Evolutionary conservation across 2,113 vertebrate species (phyloP), one percentile per base, ranked within the genome.

Genomic region (Albula glossodonta): DNA sequence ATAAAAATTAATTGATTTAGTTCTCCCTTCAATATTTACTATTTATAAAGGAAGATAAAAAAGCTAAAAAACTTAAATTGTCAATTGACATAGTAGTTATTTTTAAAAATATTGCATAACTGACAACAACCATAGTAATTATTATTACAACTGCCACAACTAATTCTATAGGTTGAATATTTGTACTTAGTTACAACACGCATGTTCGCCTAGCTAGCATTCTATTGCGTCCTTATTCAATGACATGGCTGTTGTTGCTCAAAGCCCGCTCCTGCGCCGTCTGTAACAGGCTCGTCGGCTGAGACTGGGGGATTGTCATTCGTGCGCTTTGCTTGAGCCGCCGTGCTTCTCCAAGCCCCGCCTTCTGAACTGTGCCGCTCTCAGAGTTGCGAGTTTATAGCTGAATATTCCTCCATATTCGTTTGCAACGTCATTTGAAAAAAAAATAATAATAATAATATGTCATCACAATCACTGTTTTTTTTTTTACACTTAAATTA

Each of bases 281-380:
- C 52, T 83, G 60, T 60, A 1, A n/a, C 80, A 81, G n/a, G 1
- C 51, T 2, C 2, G 83, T 60, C 51, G 77, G 81, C 19, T 22
- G 2, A 10, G n/a, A 25, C 22, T 51, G 17, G 10, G 48, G 7
- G 56, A 57, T n/a, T 74, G 70, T 25, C 70, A 11, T 85, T 51
- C 86, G 85, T 49, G 13, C 82, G 78, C 25, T 85, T 84, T 22
- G 74, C n/a, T 8, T 25, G 70, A 84, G 88, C 81, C 88, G 8
- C 56, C 84, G 25, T 90, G 93, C 93, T 93, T 90, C 31, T 92
- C 53, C 52, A 82, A 66, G 79, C 92, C 87, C 90, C 93, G 84
- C 87, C 91, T 89, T 88, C 91, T 80, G 57, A 52, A 86, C 63
- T 70, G 22, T n/a, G 89, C 90, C n/a, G 70, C 70, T 31, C 70